Evolutionary conservation across 2,888 invertebrate species (phyloP).

Genomic region (Tinea semifulvella): DNA sequence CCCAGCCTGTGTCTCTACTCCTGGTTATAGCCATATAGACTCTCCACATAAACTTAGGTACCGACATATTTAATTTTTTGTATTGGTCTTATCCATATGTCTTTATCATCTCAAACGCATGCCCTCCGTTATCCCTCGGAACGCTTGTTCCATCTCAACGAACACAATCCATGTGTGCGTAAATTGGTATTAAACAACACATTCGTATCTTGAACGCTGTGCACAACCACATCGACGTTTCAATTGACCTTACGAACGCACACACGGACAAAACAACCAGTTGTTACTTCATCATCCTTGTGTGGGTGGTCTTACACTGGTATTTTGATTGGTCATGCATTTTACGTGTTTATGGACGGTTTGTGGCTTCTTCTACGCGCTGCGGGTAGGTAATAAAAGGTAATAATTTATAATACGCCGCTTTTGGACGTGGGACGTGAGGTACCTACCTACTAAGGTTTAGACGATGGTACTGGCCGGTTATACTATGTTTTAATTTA

Average conservation of each 20-base stretch:
- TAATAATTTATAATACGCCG: slow-evolving; percentile 47
- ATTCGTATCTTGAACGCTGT: slow-evolving; percentile 24
- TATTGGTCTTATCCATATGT: slow-evolving; percentile 35
- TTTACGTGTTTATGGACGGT: slow-evolving; percentile 60
- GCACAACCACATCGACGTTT: slow-evolving; percentile 8
- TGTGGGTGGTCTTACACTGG: slow-evolving; percentile 57
- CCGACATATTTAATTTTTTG: no score
- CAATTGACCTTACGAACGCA: not conserved
- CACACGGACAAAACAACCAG: slow-evolving; percentile 13
- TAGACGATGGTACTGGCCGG: not conserved
- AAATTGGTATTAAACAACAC: slow-evolving; percentile 15
- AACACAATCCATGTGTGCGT: slow-evolving; percentile 37
- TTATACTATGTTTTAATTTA: no score
- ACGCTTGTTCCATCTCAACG: slow-evolving; percentile 62
- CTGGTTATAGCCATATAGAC: no score
- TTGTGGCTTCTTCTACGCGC: slow-evolving; percentile 31
- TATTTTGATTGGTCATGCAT: slow-evolving; percentile 69
- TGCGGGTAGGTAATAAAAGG: slow-evolving; percentile 50
- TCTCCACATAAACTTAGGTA: no score
- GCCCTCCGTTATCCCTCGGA: slow-evolving; percentile 62
- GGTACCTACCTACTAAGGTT: not conserved
- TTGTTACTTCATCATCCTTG: slow-evolving; percentile 20
- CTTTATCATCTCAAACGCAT: slow-evolving; percentile 42
- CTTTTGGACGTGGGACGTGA: slow-evolving; percentile 20
- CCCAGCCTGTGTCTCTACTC: no score